Evolutionary conservation across 1,140 invertebrate species (phyloP), one percentile per base, ranked within the genome.

Genomic region (Lysiphlebus fabarum): DNA sequence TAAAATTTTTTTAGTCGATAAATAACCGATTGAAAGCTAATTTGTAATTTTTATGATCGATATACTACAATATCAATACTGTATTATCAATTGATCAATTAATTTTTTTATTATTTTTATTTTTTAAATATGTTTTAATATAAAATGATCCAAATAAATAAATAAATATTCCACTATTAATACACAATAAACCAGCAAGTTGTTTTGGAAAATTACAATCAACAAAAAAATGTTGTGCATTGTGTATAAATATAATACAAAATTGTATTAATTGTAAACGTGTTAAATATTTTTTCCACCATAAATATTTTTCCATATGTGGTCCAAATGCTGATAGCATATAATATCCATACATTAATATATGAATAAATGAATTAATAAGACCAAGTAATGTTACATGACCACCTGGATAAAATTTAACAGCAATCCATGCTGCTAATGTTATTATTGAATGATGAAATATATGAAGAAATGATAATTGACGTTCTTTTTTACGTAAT

Each of bases 201-300:
- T 80, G 63, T 63, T 85, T 88, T 0, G 88, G 87, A 64, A 85
- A 89, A 62, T 85, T 80, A 72, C 87, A 90, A 48, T 82, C 83
- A 1, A 77, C 74, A 70, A 88, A 86, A 33, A 83, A 65, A 41
- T 84, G 65, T 78, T 87, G 86, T 0, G 82, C 63, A 70, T 83
- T 85, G 71, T 95, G 92, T 40, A 87, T 77, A 51, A 90, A 85
- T 41, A 93, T 87, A 10, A 91, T 83, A 40, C 84, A 76, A 74
- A 95, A 95, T 74, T 95, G 92, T 71, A 93, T 85, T 76, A 95
- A 82, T 80, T 96, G 93, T 62, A 94, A 78, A 17, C 81, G 84
- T 0, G 93, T 96, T 8, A 96, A 83, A 70, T 96, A 89, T 69
- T 87, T 92, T 76, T 96, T 96, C 92, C 93, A 96, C 92, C 92